A percentile compares a stretch with the other conserved stretches of the same genome.
phyloP scores from a whole-genome alignment of 2,113 vertebrate genomes.

The Myotis brandtii region DNA sequence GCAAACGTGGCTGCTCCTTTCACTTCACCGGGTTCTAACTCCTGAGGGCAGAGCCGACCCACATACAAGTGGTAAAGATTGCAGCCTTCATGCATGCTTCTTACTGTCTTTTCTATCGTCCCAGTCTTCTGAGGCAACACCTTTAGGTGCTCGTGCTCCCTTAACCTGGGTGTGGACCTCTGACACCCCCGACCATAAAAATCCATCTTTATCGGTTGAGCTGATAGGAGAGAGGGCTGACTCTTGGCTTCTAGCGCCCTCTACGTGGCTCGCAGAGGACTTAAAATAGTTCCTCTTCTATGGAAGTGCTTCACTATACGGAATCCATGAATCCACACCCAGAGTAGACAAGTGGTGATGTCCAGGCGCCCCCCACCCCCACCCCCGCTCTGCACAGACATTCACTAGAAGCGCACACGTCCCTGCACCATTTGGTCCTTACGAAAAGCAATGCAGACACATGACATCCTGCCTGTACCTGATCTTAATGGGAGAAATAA shows the following conservation, averaged over 20 bases:
- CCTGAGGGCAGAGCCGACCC: no score
- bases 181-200: neutral
- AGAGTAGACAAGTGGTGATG: neutral
- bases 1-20: neutral
- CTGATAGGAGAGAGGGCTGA: neutral
- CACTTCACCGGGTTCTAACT: neutral
- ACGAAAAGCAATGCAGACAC: neutral
- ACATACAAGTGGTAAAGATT: accelerated
- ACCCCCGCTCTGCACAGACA: neutral
- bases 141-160: neutral
- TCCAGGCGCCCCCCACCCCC: neutral
- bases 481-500: conserved; percentile 19
- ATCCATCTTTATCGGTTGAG: conserved; percentile 18
- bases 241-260: neutral
- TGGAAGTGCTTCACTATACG: neutral
- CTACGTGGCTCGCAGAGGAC: conserved; percentile 1
- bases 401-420: neutral
- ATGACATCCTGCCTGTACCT: neutral
- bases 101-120: no score
- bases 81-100: neutral
- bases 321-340: neutral
- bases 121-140: neutral
- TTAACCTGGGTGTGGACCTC: neutral
- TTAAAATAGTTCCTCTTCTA: neutral
- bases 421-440: neutral